Base-by-base conservation (phyloP, 2,888 invertebrate genomes). In the Druceiella hillmani region DNA sequence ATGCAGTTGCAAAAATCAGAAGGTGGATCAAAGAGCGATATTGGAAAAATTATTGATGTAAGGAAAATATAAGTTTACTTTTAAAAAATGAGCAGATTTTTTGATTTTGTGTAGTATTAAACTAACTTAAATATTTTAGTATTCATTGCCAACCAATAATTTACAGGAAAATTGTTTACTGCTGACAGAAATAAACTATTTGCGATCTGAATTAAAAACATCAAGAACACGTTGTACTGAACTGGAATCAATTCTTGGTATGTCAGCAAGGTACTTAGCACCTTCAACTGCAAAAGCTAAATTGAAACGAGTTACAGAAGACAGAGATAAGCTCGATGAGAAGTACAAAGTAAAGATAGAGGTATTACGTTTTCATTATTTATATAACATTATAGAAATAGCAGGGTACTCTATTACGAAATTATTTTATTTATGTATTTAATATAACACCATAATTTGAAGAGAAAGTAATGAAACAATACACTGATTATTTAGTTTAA, bases 131-230 rank as follows among this genome's bases (percentile, higher is more conserved):
- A 11, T 20, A 27, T 17, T 40, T 2, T 3, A 26, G 2, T 32
- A n/a, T 32, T 40, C 24, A n/a, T n/a, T n/a, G n/a, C n/a, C n/a
- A n/a, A n/a, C n/a, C n/a, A n/a, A n/a, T n/a, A n/a, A 13, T 41
- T 52, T 54, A 11, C 47, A 72, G 71, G 89, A 93, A 54, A 92
- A 92, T 58, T 78, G 86, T 20, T 64, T 76, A 0, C 67, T 93
- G 3, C 68, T 91, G 17, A 72, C 78, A 2, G 91, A 92, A 60
- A 78, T 90, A 13, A 89, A 90, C 55, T 75, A 74, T 38, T 58
- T 91, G 26, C 75, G 88, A 17, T 74, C 74, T 15, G 81, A 84
- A 55, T 59, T 87, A 41, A 83, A 82, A 56, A 61, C 74, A 1
- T 75, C 81, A 9, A 71, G 81, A 6, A 71, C 74, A n/a, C 72